Conservation (phyloP, 2,113 vertebrate species). For the Entomyzon cyanotis region DNA sequence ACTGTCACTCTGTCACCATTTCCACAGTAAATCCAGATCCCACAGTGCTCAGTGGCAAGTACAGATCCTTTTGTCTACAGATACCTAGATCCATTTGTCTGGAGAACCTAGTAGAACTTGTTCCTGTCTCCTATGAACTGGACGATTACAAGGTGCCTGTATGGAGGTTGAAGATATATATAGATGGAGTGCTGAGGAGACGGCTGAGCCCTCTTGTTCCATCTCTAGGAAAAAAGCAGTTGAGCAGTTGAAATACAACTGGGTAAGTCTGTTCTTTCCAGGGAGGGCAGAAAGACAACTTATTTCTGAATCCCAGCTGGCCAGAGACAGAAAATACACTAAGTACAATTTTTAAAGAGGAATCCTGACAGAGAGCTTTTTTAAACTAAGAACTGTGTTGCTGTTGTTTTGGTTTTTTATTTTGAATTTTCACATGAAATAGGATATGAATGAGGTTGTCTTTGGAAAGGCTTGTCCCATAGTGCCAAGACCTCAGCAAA, state of each 20-base stretch:
- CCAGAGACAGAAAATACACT: not conserved
- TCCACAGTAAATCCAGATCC: not conserved
- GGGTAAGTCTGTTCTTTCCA: not conserved
- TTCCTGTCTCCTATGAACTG: not conserved
- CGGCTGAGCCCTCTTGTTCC: not conserved
- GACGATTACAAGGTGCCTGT: not conserved
- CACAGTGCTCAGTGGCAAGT: not conserved
- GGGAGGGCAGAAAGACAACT: not conserved
- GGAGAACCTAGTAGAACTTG: not conserved
- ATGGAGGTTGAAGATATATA: accelerated
- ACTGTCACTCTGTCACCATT: not conserved
- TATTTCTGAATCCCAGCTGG: not conserved
- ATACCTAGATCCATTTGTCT: not conserved
- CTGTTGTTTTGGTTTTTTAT: not conserved
- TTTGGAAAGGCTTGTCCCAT: not conserved
- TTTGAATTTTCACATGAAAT: not conserved
- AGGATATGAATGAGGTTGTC: not conserved
- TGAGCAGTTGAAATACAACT: not conserved
- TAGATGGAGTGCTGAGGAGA: not conserved
- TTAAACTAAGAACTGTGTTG: not conserved
- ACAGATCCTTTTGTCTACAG: not conserved
- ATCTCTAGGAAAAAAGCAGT: not conserved
- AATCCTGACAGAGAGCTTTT: not conserved
- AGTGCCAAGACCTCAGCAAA: not conserved
- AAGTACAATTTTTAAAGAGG: not conserved